Conservation (phyloP, 2,113 vertebrate species). For the Mastomys coucha region DNA sequence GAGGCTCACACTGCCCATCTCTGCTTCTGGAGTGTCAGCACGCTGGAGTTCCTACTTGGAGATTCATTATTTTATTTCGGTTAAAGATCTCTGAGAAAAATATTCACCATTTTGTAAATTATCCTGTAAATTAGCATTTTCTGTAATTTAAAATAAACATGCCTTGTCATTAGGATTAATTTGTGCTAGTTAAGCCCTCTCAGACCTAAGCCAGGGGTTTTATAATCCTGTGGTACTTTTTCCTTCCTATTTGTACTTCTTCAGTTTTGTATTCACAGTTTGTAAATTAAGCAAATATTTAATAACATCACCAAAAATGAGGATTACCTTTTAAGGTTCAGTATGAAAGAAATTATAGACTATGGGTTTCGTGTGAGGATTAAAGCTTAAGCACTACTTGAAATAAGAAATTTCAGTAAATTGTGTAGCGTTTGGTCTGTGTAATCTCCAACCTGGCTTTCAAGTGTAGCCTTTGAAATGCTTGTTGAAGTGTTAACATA, state of each 20-base stretch:
- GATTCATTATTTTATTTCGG: not conserved
- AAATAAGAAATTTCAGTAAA: conserved; percentile 39
- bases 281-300: conserved; percentile 13
- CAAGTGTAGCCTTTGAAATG: conserved; percentile 15
- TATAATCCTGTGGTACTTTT: not conserved
- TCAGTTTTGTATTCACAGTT: conserved; percentile 34
- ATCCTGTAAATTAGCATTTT: conserved; percentile 26
- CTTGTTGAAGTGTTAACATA: conserved; percentile 52
- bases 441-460: conserved; percentile 42
- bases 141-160: conserved; percentile 43
- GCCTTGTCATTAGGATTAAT: conserved; percentile 29
- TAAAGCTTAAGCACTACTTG: conserved; percentile 34
- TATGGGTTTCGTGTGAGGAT: not conserved
- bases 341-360: not conserved
- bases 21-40: not conserved
- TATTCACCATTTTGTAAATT: conserved; percentile 40
- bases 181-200: conserved; percentile 22
- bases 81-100: conserved; percentile 40
- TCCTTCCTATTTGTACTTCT: not conserved
- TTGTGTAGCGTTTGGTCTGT: not conserved
- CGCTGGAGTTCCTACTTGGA: not conserved
- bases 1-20: not conserved
- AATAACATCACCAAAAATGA: conserved; percentile 6
- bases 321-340: conserved; percentile 36
- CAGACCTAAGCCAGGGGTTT: conserved; percentile 18